phyloP scores from a whole-genome alignment of 2,888 invertebrate species.

The Taphrorychus bicolor region DNA sequence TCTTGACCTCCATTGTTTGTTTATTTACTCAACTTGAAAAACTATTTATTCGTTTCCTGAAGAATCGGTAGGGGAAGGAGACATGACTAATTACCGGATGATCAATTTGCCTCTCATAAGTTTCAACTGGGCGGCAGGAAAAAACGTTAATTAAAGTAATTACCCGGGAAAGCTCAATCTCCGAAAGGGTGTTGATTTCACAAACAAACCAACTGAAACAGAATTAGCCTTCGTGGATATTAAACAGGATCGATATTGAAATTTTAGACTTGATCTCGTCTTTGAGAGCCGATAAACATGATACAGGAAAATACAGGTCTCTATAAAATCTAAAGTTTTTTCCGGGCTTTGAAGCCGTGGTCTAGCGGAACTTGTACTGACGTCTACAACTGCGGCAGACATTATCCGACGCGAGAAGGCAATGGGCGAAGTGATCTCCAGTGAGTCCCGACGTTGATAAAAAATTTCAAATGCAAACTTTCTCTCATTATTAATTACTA shows the following conservation, averaged over 20 bases:
- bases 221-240: background rate
- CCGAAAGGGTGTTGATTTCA: conserved; percentile 4
- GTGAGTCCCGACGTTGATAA: no score
- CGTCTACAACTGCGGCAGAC: no score
- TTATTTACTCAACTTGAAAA: background rate
- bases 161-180: background rate
- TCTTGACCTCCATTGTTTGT: background rate
- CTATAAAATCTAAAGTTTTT: no score
- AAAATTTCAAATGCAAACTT: no score
- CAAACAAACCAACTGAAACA: conserved; percentile 1
- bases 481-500: no score
- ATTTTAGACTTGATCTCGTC: conserved; percentile 1
- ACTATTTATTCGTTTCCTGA: background rate
- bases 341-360: no score
- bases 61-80: no score
- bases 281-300: no score
- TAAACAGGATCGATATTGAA: background rate
- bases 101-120: background rate
- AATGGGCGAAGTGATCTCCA: no score
- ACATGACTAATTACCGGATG: background rate
- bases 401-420: no score
- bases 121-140: background rate
- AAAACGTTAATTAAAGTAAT: conserved; percentile 9
- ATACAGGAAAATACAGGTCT: no score
- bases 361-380: no score